Base-by-base conservation (phyloP, 2,113 vertebrate species). In the Neofelis nebulosa region DNA sequence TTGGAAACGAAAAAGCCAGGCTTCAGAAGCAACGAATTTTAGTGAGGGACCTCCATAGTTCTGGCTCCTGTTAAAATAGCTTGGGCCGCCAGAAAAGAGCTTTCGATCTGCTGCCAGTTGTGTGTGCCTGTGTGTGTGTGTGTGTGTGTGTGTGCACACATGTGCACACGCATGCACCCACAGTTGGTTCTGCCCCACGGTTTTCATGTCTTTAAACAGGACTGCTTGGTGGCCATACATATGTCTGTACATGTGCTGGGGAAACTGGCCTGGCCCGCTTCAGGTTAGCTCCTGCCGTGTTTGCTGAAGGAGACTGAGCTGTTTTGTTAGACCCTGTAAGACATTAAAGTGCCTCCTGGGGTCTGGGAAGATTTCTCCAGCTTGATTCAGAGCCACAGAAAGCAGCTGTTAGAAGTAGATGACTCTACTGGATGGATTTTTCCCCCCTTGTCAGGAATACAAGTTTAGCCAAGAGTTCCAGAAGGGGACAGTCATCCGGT, bases 151-250 rank as follows among this genome's bases (percentile, higher is more conserved):
- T 3, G 2, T 10, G 33, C 16, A 29, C 23, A 76, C 25, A 0
- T 12, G 23, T 11, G 21, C 71, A 27, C 33, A n/a, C 71, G 1
- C 36, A 41, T 29, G 73, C 27, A 16, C 25, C 25, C 73, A 76
- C 50, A 3, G 38, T 81, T 91, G 63, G 66, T 95, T 93, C 68
- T 94, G 50, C 73, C 84, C 63, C 78, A 69, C 91, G 63, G 50
- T 94, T 92, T 71, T 89, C 88, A 25, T 78, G 69, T 80, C 88
- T 95, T 97, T 95, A 95, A 92, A 92, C 85, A 87, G 68, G 79
- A 41, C 78, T 86, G 86, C 65, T 90, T 92, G 36, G 41, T 94
- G 84, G 66, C 14, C 79, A 27, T 48, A 61, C 71, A 68, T 76
- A 38, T 36, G 93, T 65, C 90, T 63, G 61, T 13, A 61, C 21